phyloP scores from a whole-genome alignment of 2,888 invertebrate species.

The Lissocephala sabroskyi region DNA sequence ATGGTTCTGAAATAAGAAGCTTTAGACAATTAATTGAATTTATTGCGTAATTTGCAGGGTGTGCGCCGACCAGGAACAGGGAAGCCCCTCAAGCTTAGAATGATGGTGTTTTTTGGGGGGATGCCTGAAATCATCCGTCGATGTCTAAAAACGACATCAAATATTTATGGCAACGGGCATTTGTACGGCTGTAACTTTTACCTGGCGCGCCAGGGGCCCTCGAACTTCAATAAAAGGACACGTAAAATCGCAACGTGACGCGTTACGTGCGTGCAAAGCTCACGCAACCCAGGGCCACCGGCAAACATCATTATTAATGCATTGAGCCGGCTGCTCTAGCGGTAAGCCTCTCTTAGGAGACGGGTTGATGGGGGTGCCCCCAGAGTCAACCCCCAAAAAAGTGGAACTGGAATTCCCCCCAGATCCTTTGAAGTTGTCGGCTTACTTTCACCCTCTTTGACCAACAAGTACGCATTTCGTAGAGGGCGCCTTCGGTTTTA shows the following conservation, averaged over 20 bases:
- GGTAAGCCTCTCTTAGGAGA: not conserved
- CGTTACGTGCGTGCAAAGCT: constrained; percentile 56
- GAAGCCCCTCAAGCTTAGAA: too few species aligned
- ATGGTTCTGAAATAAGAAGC: constrained; percentile 50
- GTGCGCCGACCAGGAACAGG: too few species aligned
- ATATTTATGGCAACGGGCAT: constrained; percentile 32
- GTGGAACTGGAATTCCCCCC: constrained; percentile 24
- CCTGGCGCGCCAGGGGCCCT: not conserved
- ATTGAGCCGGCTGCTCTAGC: constrained; percentile 42
- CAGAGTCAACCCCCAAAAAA: constrained; percentile 26
- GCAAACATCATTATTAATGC: constrained; percentile 63
- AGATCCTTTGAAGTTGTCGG: not conserved
- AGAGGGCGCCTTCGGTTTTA: constrained; percentile 6
- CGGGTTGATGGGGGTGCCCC: constrained; percentile 1
- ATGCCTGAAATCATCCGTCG: constrained; percentile 22
- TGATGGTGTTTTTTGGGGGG: too few species aligned
- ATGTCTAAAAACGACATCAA: constrained; percentile 30
- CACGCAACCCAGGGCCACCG: constrained; percentile 8
- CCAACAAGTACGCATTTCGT: constrained; percentile 1
- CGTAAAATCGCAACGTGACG: constrained; percentile 37
- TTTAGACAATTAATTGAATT: constrained; percentile 56
- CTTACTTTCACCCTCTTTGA: constrained; percentile 1
- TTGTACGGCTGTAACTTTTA: constrained; percentile 4
- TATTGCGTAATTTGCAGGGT: constrained; percentile 39
- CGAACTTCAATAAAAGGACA: not conserved